Evolutionary conservation across 2,113 vertebrate species (phyloP).

Genomic region (human (Homo sapiens)): DNA sequence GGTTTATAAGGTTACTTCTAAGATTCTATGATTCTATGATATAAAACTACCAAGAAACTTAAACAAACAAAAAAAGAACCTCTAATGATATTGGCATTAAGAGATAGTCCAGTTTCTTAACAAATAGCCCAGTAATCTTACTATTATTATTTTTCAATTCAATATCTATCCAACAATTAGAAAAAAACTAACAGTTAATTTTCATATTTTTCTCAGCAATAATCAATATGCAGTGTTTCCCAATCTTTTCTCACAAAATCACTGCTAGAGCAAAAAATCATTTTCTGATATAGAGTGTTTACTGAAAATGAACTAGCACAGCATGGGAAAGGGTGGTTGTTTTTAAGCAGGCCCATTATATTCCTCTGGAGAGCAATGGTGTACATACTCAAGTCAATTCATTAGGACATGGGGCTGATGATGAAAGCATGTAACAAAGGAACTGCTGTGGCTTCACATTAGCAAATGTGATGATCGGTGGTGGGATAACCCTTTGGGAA

Average conservation of each 20-base stretch:
- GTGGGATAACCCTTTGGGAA: neutral
- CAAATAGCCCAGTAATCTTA: neutral
- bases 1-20: neutral
- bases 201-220: conserved; percentile 1
- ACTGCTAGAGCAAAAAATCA: neutral
- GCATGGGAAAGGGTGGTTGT: conserved; percentile 51
- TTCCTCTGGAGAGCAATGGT: conserved; percentile 39
- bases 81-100: neutral
- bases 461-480: neutral
- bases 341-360: conserved; percentile 62
- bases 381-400: conserved; percentile 48
- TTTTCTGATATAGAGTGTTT: conserved; percentile 47
- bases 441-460: conserved; percentile 51
- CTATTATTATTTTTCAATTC: neutral
- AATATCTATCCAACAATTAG: neutral
- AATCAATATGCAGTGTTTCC: neutral
- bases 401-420: neutral
- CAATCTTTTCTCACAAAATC: neutral
- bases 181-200: neutral
- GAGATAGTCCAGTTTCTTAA: neutral
- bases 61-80: neutral
- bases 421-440: neutral
- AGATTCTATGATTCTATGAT: neutral
- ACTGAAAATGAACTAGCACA: conserved; percentile 44
- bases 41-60: conserved; percentile 34